Conservation (phyloP, 2,113 vertebrate genomes). For the Gobiocypris rarus region DNA sequence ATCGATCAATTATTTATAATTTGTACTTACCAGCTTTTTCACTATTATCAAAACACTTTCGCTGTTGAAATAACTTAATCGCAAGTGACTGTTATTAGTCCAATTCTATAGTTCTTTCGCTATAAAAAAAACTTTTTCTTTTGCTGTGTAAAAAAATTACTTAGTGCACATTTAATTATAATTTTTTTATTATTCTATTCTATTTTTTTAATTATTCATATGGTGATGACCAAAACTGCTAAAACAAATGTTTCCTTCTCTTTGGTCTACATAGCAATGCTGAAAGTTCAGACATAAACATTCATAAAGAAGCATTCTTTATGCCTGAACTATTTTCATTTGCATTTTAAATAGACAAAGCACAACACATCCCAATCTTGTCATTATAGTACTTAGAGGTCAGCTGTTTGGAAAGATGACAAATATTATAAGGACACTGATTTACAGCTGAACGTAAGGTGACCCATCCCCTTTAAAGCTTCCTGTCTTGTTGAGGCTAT, state of each 20-base stretch:
- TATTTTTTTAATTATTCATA: too few relatives aligned
- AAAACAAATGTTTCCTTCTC: neutral
- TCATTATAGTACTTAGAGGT: constrained; percentile 36
- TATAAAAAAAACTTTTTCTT: neutral
- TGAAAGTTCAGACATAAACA: neutral
- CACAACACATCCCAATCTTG: neutral
- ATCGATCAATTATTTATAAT: neutral
- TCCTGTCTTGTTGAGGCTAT: constrained; percentile 61
- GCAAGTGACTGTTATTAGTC: neutral
- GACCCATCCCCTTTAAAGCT: constrained; percentile 56
- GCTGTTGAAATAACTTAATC: too few relatives aligned
- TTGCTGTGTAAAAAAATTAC: neutral
- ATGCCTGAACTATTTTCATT: neutral
- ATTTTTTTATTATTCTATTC: too few relatives aligned
- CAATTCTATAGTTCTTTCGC: neutral
- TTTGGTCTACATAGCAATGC: neutral
- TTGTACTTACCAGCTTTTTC: neutral
- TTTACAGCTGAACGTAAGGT: constrained; percentile 66
- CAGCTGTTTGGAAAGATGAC: constrained; percentile 23
- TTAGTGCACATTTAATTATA: neutral
- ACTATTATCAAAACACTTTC: neutral
- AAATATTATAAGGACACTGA: constrained; percentile 57
- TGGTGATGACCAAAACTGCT: neutral
- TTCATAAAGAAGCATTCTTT: constrained; percentile 7
- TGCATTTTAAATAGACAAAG: constrained; percentile 1